phyloP scores from a whole-genome alignment of 2,888 invertebrate genomes.

The Pseudococcus jackbeardsleyi region DNA sequence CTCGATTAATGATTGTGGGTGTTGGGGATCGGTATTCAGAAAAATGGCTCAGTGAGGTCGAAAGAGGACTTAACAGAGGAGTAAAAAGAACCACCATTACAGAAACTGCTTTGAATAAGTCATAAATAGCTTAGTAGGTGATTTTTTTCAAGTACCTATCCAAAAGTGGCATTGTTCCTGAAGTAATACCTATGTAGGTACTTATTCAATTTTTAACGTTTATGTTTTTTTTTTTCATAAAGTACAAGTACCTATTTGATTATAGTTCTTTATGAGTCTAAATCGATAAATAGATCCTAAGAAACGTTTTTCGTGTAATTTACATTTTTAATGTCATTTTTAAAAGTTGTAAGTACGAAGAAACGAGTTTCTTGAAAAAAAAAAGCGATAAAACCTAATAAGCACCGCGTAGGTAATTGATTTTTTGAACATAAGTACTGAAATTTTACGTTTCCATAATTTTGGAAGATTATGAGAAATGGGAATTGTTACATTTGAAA shows the following conservation, averaged over 20 bases:
- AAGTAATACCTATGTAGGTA: neutral
- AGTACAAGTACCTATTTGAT: neutral
- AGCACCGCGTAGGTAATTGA: neutral
- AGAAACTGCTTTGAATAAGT: neutral
- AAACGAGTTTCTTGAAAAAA: neutral
- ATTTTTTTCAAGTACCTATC: neutral
- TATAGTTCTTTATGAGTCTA: neutral
- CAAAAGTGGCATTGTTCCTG: no score
- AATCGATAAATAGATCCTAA: neutral
- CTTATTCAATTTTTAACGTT: neutral
- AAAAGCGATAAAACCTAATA: neutral
- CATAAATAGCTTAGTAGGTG: neutral
- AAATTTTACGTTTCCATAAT: no score
- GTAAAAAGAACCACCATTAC: no score
- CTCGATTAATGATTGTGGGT: neutral
- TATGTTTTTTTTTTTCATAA: neutral
- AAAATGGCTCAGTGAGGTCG: no score
- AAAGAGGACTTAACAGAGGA: no score
- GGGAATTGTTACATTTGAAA: no score
- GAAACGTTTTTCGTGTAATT: slow-evolving; percentile 17
- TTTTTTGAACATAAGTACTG: no score
- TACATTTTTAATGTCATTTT: neutral
- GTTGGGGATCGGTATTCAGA: neutral
- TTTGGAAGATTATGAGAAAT: no score
- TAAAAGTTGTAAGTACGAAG: neutral